Evolutionary conservation across 2,888 invertebrate genomes (phyloP), one percentile per base, ranked within the genome.

Genomic region (Drosophila antonietae): DNA sequence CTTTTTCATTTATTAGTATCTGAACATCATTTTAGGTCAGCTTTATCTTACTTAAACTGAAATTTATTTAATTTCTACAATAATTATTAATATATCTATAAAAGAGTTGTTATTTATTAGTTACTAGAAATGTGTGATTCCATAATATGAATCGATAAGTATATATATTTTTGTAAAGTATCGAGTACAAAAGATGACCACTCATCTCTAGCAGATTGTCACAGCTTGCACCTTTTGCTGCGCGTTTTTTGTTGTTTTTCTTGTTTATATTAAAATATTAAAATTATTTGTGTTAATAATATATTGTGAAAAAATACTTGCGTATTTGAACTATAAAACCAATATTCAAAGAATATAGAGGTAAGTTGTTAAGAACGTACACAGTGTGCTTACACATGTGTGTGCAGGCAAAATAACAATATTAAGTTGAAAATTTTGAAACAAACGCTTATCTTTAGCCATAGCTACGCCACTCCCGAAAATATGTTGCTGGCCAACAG

Each of bases 211-310:
- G 33, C 39, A 41, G 6, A 68, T 39, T 73, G 53, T 46, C 35
- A 53, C 53, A 68, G 55, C 55, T 66, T 66, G 69, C 57, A 70
- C 65, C 35, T 80, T 77, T 73, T 57, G 71, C 69, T 77, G 67
- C 71, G 78, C 70, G 81, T 86, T 83, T 87, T 83, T 73, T 67
- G 68, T 83, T 78, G 65, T 72, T 81, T 88, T 81, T 70, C 67
- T 73, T 82, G 68, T 77, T 83, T 83, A 68, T 80, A 73, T 69
- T 71, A 51, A 82, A 63, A 66, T 61, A 75, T 55, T 53, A 67
- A 57, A 65, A 39, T 52, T 41, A 31, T 69, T 68, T 56, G 14
- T 51, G 59, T 49, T 59, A 49, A 62, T 56, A 65, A 56, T 41
- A 49, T 59, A 41, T 55, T 35, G 59, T 41, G n/a, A 12, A 12